Conservation (phyloP, 2,797 vertebrate species). For the Choloepus didactylus region DNA sequence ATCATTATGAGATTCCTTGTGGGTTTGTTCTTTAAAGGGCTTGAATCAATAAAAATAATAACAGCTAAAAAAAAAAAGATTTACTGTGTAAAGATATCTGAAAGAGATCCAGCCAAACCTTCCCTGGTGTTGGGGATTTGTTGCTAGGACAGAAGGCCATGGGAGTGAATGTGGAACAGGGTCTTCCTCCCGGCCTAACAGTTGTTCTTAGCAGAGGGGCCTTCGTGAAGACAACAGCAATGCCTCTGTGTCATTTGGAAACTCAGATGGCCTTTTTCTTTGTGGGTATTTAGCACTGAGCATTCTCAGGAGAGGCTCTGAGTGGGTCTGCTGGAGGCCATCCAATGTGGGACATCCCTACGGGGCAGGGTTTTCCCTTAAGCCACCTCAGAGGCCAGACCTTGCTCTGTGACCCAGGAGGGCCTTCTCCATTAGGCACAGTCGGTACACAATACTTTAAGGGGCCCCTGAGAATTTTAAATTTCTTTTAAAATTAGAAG, state of each 20-base stretch:
- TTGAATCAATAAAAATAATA: no score
- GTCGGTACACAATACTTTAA: not conserved
- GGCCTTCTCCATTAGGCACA: not conserved
- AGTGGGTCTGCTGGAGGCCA: not conserved
- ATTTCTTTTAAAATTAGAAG: constrained; percentile 55
- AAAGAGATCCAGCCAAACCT: not conserved
- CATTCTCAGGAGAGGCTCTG: not conserved
- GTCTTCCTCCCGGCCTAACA: not conserved
- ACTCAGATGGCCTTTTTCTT: not conserved
- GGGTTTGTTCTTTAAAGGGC: no score
- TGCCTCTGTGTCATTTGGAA: rapidly evolving
- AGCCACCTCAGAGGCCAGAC: not conserved
- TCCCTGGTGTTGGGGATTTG: not conserved
- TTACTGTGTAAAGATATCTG: not conserved
- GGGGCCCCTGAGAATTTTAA: constrained; percentile 1
- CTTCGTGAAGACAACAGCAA: not conserved
- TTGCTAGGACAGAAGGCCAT: not conserved
- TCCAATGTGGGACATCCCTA: not conserved
- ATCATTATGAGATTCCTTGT: no score
- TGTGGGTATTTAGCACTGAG: not conserved
- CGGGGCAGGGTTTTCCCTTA: not conserved
- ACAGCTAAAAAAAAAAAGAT: not conserved
- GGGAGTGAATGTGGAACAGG: not conserved
- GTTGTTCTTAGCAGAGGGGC: not conserved
- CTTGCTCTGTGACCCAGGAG: not conserved